Conservation (phyloP, 2,797 vertebrate genomes). For the Chromis chromis region DNA sequence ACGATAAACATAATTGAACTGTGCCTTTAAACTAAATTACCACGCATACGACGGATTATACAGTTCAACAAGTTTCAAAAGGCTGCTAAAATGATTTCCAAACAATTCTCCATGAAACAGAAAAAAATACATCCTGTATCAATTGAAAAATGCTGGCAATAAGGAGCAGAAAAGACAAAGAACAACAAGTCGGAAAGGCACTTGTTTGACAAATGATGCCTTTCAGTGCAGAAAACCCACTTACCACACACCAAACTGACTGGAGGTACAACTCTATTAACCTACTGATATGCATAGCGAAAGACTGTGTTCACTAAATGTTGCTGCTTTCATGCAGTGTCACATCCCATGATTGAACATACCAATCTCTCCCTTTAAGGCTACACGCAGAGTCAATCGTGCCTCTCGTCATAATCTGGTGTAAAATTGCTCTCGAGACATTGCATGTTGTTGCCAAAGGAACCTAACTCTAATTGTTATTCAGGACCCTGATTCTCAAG, state of each 20-base stretch:
- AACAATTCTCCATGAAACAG: not conserved
- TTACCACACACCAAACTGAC: not conserved
- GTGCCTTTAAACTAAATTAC: not conserved
- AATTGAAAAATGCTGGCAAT: not conserved
- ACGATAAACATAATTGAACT: not conserved
- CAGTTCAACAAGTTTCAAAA: not conserved
- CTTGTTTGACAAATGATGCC: constrained; percentile 40
- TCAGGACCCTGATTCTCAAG: constrained; percentile 5
- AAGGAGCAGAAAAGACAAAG: not conserved
- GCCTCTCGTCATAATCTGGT: constrained; percentile 58
- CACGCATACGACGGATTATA: not conserved
- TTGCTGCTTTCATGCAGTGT: constrained; percentile 52
- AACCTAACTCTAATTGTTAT: constrained; percentile 48
- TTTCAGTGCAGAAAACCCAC: constrained; percentile 17
- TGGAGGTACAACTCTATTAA: constrained; percentile 55
- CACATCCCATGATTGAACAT: constrained; percentile 64
- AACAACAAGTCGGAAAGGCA: constrained; percentile 6
- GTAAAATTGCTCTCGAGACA: constrained; percentile 66
- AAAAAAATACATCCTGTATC: too few species aligned
- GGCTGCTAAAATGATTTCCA: not conserved
- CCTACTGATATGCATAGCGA: constrained; percentile 48
- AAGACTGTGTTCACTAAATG: constrained; percentile 26
- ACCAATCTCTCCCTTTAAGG: constrained; percentile 58
- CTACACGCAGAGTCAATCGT: constrained; percentile 55
- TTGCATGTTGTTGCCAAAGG: constrained; percentile 50